Conservation (phyloP, 2,797 vertebrate genomes). For the Threskiornis aethiopicus region DNA sequence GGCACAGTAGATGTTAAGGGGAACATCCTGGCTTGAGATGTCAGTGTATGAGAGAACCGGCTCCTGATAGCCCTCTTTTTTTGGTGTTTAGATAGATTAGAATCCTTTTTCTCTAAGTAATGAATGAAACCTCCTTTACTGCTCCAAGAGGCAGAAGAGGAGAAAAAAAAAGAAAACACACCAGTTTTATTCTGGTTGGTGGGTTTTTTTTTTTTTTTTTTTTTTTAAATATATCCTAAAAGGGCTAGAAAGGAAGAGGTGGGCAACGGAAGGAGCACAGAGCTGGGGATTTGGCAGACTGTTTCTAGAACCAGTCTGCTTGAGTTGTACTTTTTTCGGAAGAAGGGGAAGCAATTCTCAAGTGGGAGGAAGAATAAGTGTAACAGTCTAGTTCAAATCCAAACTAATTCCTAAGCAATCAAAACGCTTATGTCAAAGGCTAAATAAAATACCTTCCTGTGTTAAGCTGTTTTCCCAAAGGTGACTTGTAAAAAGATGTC, state of each 20-base stretch:
- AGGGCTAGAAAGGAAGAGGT: not conserved
- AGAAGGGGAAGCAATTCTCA: not conserved
- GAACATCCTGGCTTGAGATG: not conserved
- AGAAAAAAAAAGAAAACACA: not conserved
- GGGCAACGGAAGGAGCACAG: not conserved
- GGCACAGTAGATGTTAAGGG: not conserved
- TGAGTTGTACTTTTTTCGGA: not conserved
- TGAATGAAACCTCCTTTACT: not conserved
- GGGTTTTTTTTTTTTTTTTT: too few relatives aligned
- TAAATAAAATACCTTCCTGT: not conserved
- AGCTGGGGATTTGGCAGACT: not conserved
- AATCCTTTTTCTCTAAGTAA: not conserved
- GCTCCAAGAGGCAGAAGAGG: not conserved
- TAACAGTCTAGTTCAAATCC: not conserved
- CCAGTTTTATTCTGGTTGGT: not conserved
- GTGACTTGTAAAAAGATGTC: not conserved
- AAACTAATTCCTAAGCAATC: not conserved
- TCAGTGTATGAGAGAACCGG: not conserved
- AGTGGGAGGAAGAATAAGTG: not conserved
- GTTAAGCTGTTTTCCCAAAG: not conserved
- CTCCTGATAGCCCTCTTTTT: not conserved
- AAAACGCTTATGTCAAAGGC: not conserved
- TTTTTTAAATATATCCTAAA: not conserved
- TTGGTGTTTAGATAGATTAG: not conserved
- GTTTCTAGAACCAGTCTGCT: not conserved